Base-by-base conservation (phyloP, 1,140 invertebrate genomes). In the Euura lappo region DNA sequence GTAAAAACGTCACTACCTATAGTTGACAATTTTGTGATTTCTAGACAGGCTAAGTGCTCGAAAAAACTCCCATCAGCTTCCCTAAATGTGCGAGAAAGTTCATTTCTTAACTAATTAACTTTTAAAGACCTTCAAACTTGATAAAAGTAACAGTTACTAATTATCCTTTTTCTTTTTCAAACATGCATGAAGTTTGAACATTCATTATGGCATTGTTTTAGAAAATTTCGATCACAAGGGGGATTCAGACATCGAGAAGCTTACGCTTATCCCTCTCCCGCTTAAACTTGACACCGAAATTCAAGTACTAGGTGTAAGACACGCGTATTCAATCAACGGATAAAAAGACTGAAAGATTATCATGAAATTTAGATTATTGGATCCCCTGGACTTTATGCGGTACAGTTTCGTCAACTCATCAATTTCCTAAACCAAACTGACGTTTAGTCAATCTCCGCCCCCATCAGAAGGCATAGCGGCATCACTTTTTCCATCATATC, bases 271-370 rank as follows among this genome's bases (percentile, higher is more conserved):
- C 3, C 66, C 28, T 28, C 28, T 28, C 28, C 28, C 28, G 0
- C 28, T 28, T 11, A 68, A 68, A 28, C 28, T 68, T 28, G 8
- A 42, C 7, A 68, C 42, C 8, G 10, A 28, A 10, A 8, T 68
- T 28, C 10, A 28, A 10, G 44, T 44, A 43, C 11, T 42, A 44
- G 42, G 8, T 42, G 44, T 68, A 28, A 28, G 13, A 68, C 66
- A 44, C 44, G 10, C 66, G 8, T 42, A 68, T 68, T 11, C 28
- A 28, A 28, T 68, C 42, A 68, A 8, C 42, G 10, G 28, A 68
- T 68, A 68, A 68, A 4, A 10, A 68, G 66, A 68, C 42, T 68
- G 8, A 68, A 68, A 68, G 66, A 60, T 60, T 60, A 8, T 60
- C 3, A 8, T 60, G 13, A 60, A 60, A n/a, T 60, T 60, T 60